These are phyloP conservation scores for Huso huso DNA, from an alignment of 2,797 vertebrate genomes.

Conservation along the genomic window DNA sequence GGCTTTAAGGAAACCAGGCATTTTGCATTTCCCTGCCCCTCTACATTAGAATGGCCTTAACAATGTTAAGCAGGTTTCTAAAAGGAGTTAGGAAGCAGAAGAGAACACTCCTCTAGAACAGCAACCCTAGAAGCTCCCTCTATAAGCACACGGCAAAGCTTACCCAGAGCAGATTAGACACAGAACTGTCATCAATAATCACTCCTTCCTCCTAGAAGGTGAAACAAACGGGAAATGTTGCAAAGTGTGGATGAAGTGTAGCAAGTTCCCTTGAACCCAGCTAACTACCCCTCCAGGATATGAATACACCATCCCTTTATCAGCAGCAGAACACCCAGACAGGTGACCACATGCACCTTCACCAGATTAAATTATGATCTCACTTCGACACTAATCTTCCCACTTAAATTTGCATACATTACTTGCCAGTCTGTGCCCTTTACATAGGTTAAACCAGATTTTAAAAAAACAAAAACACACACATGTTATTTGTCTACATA, in stretches of 20 bases:
- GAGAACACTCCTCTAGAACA: too few relatives aligned
- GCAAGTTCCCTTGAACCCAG: neutral
- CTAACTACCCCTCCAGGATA: neutral
- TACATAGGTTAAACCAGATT: too few relatives aligned
- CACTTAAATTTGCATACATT: neutral
- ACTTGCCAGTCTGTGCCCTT: too few relatives aligned
- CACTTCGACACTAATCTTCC: neutral
- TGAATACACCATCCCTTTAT: conserved; percentile 11
- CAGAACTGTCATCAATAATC: conserved; percentile 63
- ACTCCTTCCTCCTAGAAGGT: conserved; percentile 68
- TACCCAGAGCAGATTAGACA: conserved; percentile 80
- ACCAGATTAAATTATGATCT: neutral
- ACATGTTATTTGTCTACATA: too few relatives aligned
- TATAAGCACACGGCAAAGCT: conserved; percentile 36
- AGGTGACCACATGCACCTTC: neutral
- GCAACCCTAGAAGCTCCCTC: neutral
- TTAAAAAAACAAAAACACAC: too few relatives aligned
- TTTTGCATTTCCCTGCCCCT: too few relatives aligned
- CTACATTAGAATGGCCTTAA: too few relatives aligned
- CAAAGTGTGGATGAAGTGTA: conserved; percentile 27
- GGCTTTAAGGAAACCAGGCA: too few relatives aligned
- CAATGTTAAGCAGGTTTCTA: too few relatives aligned
- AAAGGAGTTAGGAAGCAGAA: too few relatives aligned
- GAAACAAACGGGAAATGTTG: conserved; percentile 61
- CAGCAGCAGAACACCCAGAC: conserved; percentile 14